phyloP scores from a whole-genome alignment of 2,888 invertebrate genomes.

The Orchesella flavescens region DNA sequence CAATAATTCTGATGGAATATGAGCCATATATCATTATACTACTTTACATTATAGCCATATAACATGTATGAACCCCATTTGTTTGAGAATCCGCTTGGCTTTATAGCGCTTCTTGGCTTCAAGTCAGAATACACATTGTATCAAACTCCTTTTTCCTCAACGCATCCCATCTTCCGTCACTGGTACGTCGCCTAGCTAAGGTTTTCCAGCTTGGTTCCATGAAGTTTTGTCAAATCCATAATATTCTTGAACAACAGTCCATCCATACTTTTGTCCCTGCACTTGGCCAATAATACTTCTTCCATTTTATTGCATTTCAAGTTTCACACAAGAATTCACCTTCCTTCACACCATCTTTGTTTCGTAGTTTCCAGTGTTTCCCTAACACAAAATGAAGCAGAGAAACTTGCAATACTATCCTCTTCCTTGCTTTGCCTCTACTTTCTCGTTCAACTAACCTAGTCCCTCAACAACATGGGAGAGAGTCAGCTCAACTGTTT shows the following conservation, averaged over 20 bases:
- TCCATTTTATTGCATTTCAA: no score
- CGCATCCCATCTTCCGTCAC: no score
- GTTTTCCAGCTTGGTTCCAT: neutral
- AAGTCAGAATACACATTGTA: neutral
- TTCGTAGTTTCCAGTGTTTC: no score
- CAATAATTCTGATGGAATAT: constrained; percentile 2
- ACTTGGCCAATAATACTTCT: no score
- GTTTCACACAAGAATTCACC: no score
- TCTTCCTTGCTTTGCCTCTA: neutral
- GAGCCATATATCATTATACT: constrained; percentile 4
- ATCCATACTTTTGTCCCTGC: neutral
- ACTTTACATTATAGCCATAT: neutral
- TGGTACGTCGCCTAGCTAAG: no score
- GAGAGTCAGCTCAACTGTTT: constrained; percentile 15
- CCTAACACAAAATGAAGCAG: no score
- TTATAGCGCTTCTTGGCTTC: neutral
- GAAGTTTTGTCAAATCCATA: constrained; percentile 25
- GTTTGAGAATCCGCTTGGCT: neutral
- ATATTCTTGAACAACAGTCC: constrained; percentile 3
- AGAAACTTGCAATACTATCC: neutral
- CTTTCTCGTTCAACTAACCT: neutral
- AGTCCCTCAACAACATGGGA: constrained; percentile 26
- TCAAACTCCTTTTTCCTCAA: neutral
- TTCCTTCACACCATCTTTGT: no score
- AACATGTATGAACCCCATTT: no score